Base-by-base conservation (phyloP, 1,140 invertebrate species). In the Rhagoletis pomonella region DNA sequence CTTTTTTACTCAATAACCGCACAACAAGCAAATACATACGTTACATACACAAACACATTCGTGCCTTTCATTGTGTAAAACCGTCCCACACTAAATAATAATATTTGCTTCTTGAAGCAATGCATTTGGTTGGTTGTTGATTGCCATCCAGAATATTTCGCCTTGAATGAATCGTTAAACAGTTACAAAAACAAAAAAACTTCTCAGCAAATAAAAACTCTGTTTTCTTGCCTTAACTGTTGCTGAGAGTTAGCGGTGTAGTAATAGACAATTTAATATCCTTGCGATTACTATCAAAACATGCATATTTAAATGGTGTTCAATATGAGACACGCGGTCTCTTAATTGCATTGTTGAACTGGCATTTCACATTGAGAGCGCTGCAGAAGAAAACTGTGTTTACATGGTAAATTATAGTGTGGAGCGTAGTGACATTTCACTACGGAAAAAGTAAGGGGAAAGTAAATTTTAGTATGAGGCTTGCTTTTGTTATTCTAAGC, bases 41-140 rank as follows among this genome's bases (percentile, higher is more conserved):
- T 29, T 29, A 29, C 29, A 29, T 29, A 77, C 14, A 77, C 4
- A 77, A 44, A 88, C 87, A 88, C 87, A 64, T 86, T 88, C 87
- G 87, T 88, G 87, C 87, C 87, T 88, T 88, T 88, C 65, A 85
- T 88, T 69, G 69, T 86, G 58, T 81, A 81, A 81, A 85, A 86
- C 85, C 85, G 85, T 86, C 58, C 85, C 85, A 60, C 85, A 64
- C 44, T 64, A 59, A n/a, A 55, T 17, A 55, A 47, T 5, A 81
- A 50, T 55, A 55, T 55, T 55, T 19, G 73, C 73, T 81, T 14
- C 2, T 12, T 62, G 9, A 62, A 62, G 60, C 7, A 62, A 62
- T 55, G 44, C 44, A 73, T 44, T 12, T 29, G 29, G 29, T 29
- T 29, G 29, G 67, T 55, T 81, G 47, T 9, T 55, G n/a, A 81